phyloP scores from a whole-genome alignment of 2,113 vertebrate genomes.

The Notarius quadriscutis region DNA sequence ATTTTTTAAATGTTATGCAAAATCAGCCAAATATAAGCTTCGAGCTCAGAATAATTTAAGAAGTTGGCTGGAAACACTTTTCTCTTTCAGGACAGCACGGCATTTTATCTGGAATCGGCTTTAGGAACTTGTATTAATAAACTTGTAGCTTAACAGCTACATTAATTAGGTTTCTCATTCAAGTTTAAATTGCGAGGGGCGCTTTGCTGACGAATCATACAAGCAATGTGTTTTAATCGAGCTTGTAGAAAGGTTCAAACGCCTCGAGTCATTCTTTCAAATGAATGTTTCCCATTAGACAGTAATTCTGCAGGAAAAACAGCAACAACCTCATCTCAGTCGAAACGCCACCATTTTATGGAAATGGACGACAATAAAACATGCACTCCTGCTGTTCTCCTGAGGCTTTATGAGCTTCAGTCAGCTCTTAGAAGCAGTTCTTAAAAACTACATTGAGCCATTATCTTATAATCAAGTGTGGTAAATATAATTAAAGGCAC shows the following conservation, averaged over 20 bases:
- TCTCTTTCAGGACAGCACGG: not conserved
- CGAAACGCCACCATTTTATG: not conserved
- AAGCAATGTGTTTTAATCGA: not conserved
- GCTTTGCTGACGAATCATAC: slow-evolving; percentile 19
- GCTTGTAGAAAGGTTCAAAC: not conserved
- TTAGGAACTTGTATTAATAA: not conserved
- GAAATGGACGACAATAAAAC: slow-evolving; percentile 12
- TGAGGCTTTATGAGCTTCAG: not conserved
- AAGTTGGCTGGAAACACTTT: not conserved
- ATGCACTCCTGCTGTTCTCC: not conserved
- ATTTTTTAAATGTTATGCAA: not conserved
- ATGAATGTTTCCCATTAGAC: not conserved
- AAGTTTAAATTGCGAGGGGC: not conserved
- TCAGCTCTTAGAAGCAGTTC: not conserved
- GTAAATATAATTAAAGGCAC: not conserved
- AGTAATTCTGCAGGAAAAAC: not conserved
- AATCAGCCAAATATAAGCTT: not conserved
- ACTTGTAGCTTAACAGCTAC: not conserved
- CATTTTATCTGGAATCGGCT: not conserved
- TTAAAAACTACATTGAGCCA: not conserved
- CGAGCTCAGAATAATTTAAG: not conserved
- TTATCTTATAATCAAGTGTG: not conserved
- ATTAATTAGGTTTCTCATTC: not conserved
- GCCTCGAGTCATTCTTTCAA: not conserved
- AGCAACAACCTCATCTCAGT: not conserved